Percentiles rank a stretch among this genome's conserved stretches.
These are phyloP conservation scores for Pan paniscus DNA, from an alignment of 2,113 vertebrate genomes.

Conservation along the genomic window DNA sequence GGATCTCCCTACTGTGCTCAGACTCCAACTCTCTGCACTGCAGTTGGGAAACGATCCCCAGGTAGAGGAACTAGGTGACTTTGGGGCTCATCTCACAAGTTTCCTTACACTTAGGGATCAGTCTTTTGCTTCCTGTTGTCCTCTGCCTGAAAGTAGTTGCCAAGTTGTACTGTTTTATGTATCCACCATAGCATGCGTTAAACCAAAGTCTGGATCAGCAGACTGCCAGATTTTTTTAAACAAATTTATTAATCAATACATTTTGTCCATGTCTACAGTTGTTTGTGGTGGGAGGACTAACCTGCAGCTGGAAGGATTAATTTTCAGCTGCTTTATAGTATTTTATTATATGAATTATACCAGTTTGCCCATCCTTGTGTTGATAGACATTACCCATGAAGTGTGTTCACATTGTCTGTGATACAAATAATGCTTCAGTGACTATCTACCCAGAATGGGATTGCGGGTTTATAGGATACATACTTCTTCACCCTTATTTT, in stretches of 20 bases:
- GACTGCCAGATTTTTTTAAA: no score
- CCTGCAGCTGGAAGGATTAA: not conserved
- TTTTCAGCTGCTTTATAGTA: not conserved
- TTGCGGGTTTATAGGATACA: not conserved
- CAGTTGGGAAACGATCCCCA: not conserved
- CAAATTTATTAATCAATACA: not conserved
- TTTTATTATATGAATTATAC: slow-evolving; percentile 1
- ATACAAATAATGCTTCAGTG: not conserved
- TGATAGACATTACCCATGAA: not conserved
- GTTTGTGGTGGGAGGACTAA: not conserved
- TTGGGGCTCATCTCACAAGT: not conserved
- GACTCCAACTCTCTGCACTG: not conserved
- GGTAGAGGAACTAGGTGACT: not conserved
- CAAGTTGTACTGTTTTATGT: no score
- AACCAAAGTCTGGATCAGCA: no score
- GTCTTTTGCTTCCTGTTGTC: not conserved
- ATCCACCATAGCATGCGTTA: no score
- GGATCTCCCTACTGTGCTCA: not conserved
- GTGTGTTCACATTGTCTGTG: not conserved
- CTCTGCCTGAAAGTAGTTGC: not conserved
- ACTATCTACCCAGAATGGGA: not conserved
- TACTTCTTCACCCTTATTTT: not conserved
- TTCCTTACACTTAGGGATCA: not conserved
- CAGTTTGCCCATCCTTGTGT: not conserved
- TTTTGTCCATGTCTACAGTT: not conserved